Evolutionary conservation across 2,888 invertebrate genomes (phyloP).

Genomic region (Tenthredo mesomela): DNA sequence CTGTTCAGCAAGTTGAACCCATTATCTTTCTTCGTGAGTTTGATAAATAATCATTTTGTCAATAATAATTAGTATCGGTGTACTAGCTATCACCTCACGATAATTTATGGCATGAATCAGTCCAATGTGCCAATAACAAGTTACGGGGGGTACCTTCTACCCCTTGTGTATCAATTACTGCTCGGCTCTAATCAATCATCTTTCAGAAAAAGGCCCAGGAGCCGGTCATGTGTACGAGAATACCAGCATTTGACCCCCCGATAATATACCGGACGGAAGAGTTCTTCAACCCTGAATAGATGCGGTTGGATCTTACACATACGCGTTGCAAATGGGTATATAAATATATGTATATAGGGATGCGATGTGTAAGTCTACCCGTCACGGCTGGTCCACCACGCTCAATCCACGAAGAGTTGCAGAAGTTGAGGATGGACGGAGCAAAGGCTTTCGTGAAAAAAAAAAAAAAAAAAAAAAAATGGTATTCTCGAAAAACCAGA

Average conservation of each 20-base stretch:
- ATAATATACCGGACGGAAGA: conserved; percentile 70
- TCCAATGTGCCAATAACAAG: no score
- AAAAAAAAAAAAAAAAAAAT: no score
- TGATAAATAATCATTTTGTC: not conserved
- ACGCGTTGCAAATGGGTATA: not conserved
- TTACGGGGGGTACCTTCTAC: not conserved
- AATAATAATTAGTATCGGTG: no score
- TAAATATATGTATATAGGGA: not conserved
- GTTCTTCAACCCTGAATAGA: conserved; percentile 66
- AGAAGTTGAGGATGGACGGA: not conserved
- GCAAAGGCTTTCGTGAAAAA: no score
- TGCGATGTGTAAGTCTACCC: not conserved
- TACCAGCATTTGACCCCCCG: conserved; percentile 65
- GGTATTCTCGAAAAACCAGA: no score
- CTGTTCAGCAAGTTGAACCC: conserved; percentile 75
- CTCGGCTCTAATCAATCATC: conserved; percentile 2
- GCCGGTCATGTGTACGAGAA: conserved; percentile 59
- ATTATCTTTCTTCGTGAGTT: conserved; percentile 74
- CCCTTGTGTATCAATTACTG: not conserved
- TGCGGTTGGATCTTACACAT: not conserved
- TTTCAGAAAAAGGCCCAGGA: conserved; percentile 72
- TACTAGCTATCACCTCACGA: not conserved
- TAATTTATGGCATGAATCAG: not conserved
- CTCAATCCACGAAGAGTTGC: not conserved
- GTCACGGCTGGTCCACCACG: not conserved